Evolutionary conservation across 1,140 invertebrate species (phyloP), one percentile per base, ranked within the genome.

Genomic region (Penaeus chinensis): DNA sequence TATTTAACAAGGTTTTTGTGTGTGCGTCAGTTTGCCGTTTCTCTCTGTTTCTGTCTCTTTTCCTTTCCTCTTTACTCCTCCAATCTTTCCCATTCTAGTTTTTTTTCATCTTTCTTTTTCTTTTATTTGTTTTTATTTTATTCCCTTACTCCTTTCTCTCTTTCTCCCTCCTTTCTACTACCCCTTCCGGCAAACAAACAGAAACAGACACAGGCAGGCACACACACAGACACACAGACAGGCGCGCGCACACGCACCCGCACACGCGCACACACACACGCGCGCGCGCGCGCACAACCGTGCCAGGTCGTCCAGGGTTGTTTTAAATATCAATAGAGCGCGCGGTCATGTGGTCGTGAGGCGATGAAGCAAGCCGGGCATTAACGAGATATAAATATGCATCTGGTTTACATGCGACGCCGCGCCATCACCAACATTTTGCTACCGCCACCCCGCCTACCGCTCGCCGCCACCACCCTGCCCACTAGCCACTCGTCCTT

Each of bases 141-240:
- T 69, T 8, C 66, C 66, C 7, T 18, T 18, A 4, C 66, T 69
- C 16, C 3, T 69, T 18, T 19, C 66, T 69, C 18, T 69, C 66
- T 69, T 69, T 69, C 66, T 5, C 18, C 7, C 66, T 69, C 66
- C 27, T 27, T 69, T 27, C 27, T 5, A n/a, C 5, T 69, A n/a
- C 16, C 18, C 66, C 8, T 27, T 13, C 66, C 27, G 22, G 7
- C 66, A 32, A 32, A 66, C 63, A n/a, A 19, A 66, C 63, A 66
- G 19, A 66, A 19, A 66, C 63, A 66, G 19, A 66, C 63, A 66
- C 63, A 66, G 71, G 81, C 85, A 84, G 83, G 76, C 77, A 66
- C 63, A 66, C 2, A 66, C 63, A 66, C 63, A 66, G 71, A 86
- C 85, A 84, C 84, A 85, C 78, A 89, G 82, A 89, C 85, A 84